Base-by-base conservation (phyloP, 2,113 vertebrate genomes). In the Anolis carolinensis region DNA sequence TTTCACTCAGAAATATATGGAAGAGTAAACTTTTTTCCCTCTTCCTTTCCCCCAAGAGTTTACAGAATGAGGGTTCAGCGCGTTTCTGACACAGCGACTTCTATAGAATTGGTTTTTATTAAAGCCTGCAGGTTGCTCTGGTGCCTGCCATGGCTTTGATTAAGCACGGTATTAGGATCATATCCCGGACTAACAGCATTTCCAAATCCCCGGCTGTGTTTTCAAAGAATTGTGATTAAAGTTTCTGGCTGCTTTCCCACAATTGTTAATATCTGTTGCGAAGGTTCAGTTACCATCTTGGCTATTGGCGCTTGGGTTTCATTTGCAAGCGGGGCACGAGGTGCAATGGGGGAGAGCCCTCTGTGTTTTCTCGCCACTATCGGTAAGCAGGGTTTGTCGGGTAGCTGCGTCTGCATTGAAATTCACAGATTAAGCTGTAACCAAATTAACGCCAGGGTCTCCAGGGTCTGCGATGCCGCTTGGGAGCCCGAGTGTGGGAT, bases 151-250 rank as follows among this genome's bases (percentile, higher is more conserved):
- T 89, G 90, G 92, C 92, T 96, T 96, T 96, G 95, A 96, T 97
- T 96, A 96, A 96, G 92, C 93, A 71, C 91, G 82, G 84, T 91
- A 89, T 96, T 95, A 96, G 94, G 95, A 95, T 96, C 95, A 92
- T 93, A 93, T 95, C 92, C 91, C 91, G 67, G 90, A 95, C 95
- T 93, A 95, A 93, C 92, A 94, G 85, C 90, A 0, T 95, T 95
- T 94, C 21, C 0, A 91, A 96, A 94, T 96, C 95, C 95, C 95
- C 91, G 92, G 88, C 94, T 93, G 90, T 83, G 52, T 94, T 92
- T 92, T 70, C 94, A 95, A 95, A 93, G 95, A 94, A 87, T 91
- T 84, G 93, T 96, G 95, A 96, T 96, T 96, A 95, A 96, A 95
- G 65, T 73, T 44, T 44, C 55, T 72, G 52, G 90, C 96, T 94